Percentiles rank a stretch among this genome's conserved stretches.
Conservation (phyloP, 1,140 invertebrate genomes). For the Tetranychus urticae region DNA sequence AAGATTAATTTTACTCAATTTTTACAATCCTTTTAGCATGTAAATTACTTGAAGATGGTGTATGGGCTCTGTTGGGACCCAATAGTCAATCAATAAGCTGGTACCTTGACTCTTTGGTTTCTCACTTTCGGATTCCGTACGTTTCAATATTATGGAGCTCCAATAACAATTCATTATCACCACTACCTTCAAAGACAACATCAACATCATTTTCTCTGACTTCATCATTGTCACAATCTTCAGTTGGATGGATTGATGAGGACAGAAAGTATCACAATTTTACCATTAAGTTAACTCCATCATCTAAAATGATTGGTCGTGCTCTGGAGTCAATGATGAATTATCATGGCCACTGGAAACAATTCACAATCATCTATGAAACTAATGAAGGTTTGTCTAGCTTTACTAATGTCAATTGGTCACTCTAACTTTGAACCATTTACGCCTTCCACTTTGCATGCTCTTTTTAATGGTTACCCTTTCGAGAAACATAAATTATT, state of each 20-base stretch:
- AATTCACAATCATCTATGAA: conserved; percentile 81
- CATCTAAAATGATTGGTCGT: conserved; percentile 53
- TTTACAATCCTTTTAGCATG: background rate
- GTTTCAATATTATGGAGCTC: background rate
- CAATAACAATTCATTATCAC: background rate
- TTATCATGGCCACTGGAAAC: conserved; percentile 58
- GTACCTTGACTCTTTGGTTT: background rate
- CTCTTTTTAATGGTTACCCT: background rate
- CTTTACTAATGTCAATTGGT: background rate
- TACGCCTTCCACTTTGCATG: background rate
- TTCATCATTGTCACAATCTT: background rate
- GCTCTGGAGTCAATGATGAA: conserved; percentile 69
- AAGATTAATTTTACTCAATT: background rate
- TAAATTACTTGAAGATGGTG: background rate
- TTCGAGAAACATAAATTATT: background rate
- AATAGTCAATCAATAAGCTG: background rate
- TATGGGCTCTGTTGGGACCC: background rate
- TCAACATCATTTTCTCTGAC: background rate
- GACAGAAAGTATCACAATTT: conserved; percentile 16
- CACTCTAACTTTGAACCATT: background rate
- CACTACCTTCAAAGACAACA: background rate
- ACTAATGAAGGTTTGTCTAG: conserved; percentile 67
- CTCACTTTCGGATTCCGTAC: background rate
- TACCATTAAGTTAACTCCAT: conserved; percentile 76
- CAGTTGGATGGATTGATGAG: too few relatives aligned